Conservation (phyloP, 2,888 invertebrate genomes). For the Lepidocyrtoides sp. region DNA sequence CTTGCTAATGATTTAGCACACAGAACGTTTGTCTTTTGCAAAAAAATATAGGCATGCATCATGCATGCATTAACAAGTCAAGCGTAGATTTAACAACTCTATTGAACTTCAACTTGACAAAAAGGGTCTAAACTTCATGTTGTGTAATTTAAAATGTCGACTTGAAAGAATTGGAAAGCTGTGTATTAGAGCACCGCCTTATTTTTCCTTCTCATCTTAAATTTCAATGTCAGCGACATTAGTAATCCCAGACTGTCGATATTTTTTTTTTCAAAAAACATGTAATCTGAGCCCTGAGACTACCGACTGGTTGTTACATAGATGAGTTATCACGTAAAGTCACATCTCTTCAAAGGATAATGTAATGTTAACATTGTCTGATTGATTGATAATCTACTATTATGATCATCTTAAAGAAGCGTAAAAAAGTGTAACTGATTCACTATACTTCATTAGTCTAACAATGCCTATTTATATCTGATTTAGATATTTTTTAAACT, state of each 20-base stretch:
- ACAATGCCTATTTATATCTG: neutral
- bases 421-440: conserved; percentile 4
- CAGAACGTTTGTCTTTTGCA: neutral
- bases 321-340: neutral
- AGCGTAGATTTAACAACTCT: neutral
- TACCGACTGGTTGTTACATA: neutral
- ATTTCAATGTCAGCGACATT: conserved; percentile 5
- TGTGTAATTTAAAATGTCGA: conserved; percentile 15
- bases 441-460: conserved; percentile 5
- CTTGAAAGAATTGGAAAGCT: conserved; percentile 17
- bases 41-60: neutral
- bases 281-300: neutral
- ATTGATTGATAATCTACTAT: neutral
- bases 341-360: neutral
- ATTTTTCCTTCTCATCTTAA: neutral
- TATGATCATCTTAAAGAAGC: neutral
- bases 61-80: neutral
- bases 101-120: conserved; percentile 61
- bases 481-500: neutral
- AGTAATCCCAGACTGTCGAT: neutral
- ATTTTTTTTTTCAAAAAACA: conserved; percentile 2
- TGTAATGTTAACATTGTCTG: neutral
- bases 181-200: neutral
- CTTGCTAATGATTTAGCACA: neutral
- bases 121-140: conserved; percentile 45